These are phyloP conservation scores for Tinamus guttatus DNA, from an alignment of 2,113 vertebrate species.

Conservation along the genomic window DNA sequence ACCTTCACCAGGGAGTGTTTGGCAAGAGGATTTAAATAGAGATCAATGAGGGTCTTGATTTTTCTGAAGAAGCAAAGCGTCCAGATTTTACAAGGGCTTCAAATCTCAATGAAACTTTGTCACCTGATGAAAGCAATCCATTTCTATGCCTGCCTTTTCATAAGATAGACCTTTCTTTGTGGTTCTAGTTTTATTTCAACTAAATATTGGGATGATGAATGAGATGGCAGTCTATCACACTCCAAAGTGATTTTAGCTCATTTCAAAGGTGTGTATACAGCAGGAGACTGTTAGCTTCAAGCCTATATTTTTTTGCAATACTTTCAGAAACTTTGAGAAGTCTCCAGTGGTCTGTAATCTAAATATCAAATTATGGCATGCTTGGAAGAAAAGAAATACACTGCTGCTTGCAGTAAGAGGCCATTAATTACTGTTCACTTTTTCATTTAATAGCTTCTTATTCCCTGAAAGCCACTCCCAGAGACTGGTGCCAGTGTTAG, in stretches of 20 bases:
- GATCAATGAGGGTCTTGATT: background rate
- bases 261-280: background rate
- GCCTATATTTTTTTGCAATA: background rate
- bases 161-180: background rate
- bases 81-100: background rate
- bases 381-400: slow-evolving; percentile 5
- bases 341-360: background rate
- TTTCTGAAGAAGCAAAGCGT: background rate
- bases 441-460: background rate
- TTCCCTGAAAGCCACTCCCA: background rate
- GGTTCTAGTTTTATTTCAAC: background rate
- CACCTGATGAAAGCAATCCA: background rate
- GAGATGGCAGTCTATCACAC: background rate
- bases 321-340: slow-evolving; percentile 18
- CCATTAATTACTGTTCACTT: background rate
- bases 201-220: background rate
- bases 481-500: background rate
- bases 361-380: slow-evolving; percentile 10
- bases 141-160: background rate
- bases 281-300: background rate
- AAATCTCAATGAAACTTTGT: background rate
- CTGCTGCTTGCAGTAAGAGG: background rate
- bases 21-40: background rate
- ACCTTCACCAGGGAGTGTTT: background rate
- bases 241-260: background rate